A percentile compares a stretch with the other conserved stretches of the same genome.
Evolutionary conservation across 2,113 vertebrate species (phyloP).

Genomic region (Gadus chalcogrammus): DNA sequence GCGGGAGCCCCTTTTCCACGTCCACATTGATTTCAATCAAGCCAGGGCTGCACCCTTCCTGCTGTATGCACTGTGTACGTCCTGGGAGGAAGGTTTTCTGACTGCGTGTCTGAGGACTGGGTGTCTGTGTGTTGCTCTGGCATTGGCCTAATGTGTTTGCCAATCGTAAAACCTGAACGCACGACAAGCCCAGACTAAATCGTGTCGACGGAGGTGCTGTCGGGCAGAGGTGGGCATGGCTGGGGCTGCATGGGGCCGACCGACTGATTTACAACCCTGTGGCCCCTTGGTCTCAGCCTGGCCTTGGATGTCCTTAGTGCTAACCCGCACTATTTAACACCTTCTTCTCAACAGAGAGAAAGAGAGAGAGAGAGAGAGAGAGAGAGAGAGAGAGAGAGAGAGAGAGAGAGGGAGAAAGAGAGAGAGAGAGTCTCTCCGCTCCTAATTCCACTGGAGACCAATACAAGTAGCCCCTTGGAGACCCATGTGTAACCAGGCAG

Average conservation of each 20-base stretch:
- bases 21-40: constrained; percentile 16
- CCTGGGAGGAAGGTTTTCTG: no score
- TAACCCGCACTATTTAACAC: constrained; percentile 21
- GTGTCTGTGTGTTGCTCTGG: constrained; percentile 1
- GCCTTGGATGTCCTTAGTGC: constrained; percentile 14
- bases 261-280: constrained; percentile 11
- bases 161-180: no score
- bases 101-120: no score
- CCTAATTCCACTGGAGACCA: constrained; percentile 28
- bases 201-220: not conserved
- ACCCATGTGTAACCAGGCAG: constrained; percentile 2
- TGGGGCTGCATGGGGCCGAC: constrained; percentile 18
- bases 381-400: not conserved
- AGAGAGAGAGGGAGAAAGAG: no score
- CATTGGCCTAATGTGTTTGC: no score
- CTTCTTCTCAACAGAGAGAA: constrained; percentile 17
- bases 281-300: constrained; percentile 13
- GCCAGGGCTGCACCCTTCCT: no score
- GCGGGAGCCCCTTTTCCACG: constrained; percentile 3
- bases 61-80: no score
- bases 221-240: not conserved
- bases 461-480: constrained; percentile 16
- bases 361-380: constrained; percentile 1
- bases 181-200: no score
- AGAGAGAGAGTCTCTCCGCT: constrained; percentile 16